Evolutionary conservation across 2,797 vertebrate species (phyloP).

Genomic region (Babyrousa celebensis): DNA sequence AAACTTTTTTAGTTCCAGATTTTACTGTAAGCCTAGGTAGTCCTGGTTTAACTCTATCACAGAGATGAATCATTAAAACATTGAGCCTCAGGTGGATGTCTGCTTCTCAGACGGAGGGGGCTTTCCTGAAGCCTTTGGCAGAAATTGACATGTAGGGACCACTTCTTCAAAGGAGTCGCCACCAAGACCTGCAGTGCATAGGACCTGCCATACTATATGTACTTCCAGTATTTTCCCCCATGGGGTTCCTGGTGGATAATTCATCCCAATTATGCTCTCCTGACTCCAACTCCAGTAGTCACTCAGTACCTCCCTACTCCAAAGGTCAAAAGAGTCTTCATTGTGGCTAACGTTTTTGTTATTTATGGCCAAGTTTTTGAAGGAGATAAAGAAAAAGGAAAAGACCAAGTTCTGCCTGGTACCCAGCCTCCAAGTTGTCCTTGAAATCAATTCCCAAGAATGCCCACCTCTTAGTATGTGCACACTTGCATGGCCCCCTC

Average conservation of each 20-base stretch:
- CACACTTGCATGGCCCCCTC: neutral
- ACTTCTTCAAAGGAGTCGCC: neutral
- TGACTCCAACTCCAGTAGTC: neutral
- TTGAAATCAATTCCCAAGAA: neutral
- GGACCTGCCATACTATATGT: neutral
- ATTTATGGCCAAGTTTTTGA: neutral
- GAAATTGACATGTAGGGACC: neutral
- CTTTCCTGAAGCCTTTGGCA: neutral
- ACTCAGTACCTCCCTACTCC: neutral
- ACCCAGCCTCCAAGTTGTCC: neutral
- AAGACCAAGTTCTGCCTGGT: neutral
- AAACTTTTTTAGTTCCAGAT: neutral
- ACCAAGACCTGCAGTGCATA: neutral
- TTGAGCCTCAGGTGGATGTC: neutral
- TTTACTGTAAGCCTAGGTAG: neutral
- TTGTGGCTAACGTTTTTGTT: neutral
- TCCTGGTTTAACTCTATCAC: conserved; percentile 3
- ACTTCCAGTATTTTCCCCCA: neutral
- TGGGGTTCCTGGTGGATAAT: neutral
- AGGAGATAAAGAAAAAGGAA: neutral
- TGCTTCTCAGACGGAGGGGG: neutral
- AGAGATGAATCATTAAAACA: neutral
- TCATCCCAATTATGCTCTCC: neutral
- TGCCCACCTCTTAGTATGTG: neutral
- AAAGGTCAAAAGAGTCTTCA: conserved; percentile 15